These are phyloP conservation scores for Oryctolagus cuniculus DNA, from an alignment of 2,113 vertebrate genomes.

Conservation along the genomic window DNA sequence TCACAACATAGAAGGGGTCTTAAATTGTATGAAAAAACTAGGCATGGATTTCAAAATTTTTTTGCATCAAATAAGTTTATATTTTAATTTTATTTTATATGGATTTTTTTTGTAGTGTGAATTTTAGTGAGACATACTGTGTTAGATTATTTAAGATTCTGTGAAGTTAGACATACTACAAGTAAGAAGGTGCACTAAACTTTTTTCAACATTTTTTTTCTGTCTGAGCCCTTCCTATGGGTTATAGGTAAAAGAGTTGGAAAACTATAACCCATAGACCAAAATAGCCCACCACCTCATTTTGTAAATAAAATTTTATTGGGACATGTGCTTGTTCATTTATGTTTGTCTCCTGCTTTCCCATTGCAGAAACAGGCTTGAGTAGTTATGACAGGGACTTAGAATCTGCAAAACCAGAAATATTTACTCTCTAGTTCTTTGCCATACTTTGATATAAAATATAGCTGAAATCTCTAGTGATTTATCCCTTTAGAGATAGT, in stretches of 20 bases:
- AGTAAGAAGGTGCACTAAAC: no score
- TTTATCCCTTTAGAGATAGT: neutral
- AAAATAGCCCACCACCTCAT: neutral
- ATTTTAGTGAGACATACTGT: neutral
- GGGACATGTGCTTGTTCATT: fast-evolving
- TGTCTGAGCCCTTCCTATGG: neutral
- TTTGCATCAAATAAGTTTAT: no score
- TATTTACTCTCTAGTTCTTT: neutral
- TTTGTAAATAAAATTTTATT: neutral
- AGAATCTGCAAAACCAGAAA: neutral
- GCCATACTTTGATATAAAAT: neutral
- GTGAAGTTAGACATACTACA: neutral
- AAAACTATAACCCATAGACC: no score
- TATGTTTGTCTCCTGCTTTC: neutral
- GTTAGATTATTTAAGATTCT: neutral
- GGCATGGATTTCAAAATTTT: no score
- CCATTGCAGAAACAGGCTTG: fast-evolving
- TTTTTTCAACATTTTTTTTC: neutral
- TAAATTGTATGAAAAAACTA: no score
- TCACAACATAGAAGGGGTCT: no score
- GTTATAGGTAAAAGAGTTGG: neutral
- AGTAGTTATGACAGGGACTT: neutral
- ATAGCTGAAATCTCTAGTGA: neutral
- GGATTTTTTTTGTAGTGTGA: neutral
- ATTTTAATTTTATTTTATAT: no score